Conservation (phyloP, 2,888 invertebrate species). For the Drosophila bunnanda region DNA sequence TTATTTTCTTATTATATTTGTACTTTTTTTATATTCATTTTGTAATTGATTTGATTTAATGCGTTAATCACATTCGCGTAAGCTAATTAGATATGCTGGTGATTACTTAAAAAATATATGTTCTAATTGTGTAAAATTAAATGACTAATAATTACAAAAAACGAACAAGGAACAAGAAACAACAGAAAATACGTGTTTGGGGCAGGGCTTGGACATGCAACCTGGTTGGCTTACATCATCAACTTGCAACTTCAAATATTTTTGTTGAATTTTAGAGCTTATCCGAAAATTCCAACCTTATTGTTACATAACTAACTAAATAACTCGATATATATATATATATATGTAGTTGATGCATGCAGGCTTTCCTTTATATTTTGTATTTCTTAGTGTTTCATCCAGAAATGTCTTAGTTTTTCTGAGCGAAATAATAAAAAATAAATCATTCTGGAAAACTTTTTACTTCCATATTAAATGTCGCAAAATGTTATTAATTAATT, state of each 20-base stretch:
- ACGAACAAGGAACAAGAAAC: background rate
- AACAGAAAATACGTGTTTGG: background rate
- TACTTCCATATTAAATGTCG: too few relatives aligned
- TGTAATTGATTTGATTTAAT: too few relatives aligned
- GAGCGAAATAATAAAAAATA: too few relatives aligned
- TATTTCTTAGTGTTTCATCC: background rate
- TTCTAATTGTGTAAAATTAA: background rate
- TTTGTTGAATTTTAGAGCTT: background rate
- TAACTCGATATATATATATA: too few relatives aligned
- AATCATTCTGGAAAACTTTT: too few relatives aligned
- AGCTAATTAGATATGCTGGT: background rate
- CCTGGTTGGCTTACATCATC: too few relatives aligned
- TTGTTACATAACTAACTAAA: background rate
- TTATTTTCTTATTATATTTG: too few relatives aligned
- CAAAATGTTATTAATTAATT: too few relatives aligned
- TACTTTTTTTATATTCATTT: too few relatives aligned
- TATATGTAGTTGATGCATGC: too few relatives aligned
- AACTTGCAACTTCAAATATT: background rate
- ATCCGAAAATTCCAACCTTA: background rate
- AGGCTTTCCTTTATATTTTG: background rate
- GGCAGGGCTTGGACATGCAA: background rate
- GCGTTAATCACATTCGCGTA: too few relatives aligned
- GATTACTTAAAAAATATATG: too few relatives aligned
- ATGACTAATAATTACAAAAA: background rate
- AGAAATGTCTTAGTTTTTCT: background rate